These are phyloP conservation scores for Acipenser oxyrinchus DNA, from an alignment of 2,797 vertebrate species.

Conservation along the genomic window DNA sequence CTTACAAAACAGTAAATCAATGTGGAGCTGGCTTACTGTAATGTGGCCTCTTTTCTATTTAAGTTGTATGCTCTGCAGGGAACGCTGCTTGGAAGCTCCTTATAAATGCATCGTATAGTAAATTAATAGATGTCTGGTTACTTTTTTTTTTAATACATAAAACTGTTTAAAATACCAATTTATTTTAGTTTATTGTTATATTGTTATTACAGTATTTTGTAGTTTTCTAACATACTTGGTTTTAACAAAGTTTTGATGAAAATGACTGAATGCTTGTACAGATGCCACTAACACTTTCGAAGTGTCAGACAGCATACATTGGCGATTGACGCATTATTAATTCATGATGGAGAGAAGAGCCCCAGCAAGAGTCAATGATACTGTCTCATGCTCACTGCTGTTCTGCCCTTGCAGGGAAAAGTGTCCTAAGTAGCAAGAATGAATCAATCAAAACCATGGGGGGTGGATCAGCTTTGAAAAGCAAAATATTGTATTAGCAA, in stretches of 20 bases:
- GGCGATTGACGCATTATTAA: neutral
- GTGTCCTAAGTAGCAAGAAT: neutral
- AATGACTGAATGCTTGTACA: neutral
- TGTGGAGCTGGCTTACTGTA: neutral
- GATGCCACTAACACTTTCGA: neutral
- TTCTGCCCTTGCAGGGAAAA: conserved; percentile 3
- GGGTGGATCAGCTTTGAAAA: neutral
- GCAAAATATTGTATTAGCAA: too few relatives aligned
- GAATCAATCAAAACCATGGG: neutral
- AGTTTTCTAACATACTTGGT: too few relatives aligned
- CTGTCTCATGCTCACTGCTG: neutral
- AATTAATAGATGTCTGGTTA: too few relatives aligned
- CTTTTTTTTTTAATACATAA: too few relatives aligned
- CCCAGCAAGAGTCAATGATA: conserved; percentile 5
- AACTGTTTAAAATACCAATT: too few relatives aligned
- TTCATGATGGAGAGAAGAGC: neutral
- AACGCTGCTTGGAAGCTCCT: neutral
- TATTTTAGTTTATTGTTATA: too few relatives aligned
- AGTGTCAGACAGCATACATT: neutral
- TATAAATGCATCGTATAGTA: too few relatives aligned
- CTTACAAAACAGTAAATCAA: neutral
- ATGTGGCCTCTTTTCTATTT: neutral
- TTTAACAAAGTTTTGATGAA: neutral
- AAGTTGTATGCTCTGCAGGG: neutral
- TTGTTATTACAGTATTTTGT: too few relatives aligned